Evolutionary conservation across 2,113 vertebrate species (phyloP), one percentile per base, ranked within the genome.

Genomic region (Hypanus sabinus): DNA sequence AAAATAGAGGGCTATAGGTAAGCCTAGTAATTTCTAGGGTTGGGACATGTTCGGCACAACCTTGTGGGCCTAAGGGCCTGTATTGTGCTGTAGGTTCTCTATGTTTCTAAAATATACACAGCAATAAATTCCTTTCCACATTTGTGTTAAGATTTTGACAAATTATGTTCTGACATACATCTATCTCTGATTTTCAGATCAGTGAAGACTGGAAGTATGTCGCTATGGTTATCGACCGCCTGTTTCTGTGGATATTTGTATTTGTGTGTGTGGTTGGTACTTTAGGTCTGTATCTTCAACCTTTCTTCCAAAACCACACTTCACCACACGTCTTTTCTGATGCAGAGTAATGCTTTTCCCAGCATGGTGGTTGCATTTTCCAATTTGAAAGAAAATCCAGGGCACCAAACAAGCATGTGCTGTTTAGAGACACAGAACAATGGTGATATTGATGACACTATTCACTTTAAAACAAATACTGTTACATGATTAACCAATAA

Each of bases 181-280:
- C 22, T 11, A 79, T 36, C 27, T 68, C 95, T 76, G 94, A 94
- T 16, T 95, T 96, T 10, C 95, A 97, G 97, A 96, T 97, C 94
- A 97, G 97, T 30, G 96, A 97, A 87, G 97, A 97, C 96, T 97
- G 97, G 97, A 97, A 97, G 94, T 97, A 97, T 0, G 97, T 97
- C 0, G 97, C 97, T 36, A 97, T 97, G 97, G 97, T 97, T 94
- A 97, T 97, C 38, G 97, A 97, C 94, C 96, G 97, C 14, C 95
- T 97, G 81, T 97, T 97, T 93, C 95, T 97, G 71, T 97, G 97
- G 97, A 97, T 97, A 95, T 97, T 97, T 95, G 96, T 97, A 94
- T 94, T 97, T 95, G 97, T 97, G 94, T 97, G 97, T 95, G 96
- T 97, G 94, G 94, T 96, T 76, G 97, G 97, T 94, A 97, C 97